These are phyloP conservation scores for Tipula helvola DNA, from an alignment of 2,888 invertebrate species.

Conservation along the genomic window DNA sequence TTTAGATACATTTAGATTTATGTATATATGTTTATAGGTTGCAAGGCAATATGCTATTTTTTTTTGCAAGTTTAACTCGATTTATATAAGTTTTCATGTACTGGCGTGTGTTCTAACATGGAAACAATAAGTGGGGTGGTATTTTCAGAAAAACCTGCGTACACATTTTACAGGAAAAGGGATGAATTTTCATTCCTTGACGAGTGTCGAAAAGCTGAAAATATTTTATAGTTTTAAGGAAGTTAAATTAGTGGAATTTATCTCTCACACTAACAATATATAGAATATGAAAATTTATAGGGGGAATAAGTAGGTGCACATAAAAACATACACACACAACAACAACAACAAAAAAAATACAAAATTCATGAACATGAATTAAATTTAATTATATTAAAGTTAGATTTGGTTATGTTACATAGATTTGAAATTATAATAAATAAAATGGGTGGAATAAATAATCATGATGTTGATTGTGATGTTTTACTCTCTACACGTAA, in stretches of 20 bases:
- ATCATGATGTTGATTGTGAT: background rate
- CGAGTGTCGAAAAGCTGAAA: constrained; percentile 10
- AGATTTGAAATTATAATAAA: background rate
- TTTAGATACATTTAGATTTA: constrained; percentile 1
- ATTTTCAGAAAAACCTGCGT: background rate
- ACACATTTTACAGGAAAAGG: background rate
- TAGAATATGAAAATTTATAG: background rate
- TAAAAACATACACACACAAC: background rate
- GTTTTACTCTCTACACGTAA: background rate
- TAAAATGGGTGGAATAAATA: background rate
- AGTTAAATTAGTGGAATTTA: constrained; percentile 10
- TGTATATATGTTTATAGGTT: background rate
- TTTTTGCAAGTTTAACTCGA: constrained; percentile 5
- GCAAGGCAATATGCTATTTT: constrained; percentile 7
- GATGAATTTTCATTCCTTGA: background rate
- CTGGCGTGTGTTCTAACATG: background rate
- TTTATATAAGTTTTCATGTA: constrained; percentile 5
- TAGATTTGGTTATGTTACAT: background rate
- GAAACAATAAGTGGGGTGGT: background rate
- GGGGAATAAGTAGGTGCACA: background rate
- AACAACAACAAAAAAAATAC: background rate
- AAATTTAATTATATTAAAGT: background rate
- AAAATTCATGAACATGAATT: background rate
- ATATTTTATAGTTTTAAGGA: constrained; percentile 9
- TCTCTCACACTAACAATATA: background rate